Conservation (phyloP, 2,888 invertebrate species). For the Taphrorychus bicolor region DNA sequence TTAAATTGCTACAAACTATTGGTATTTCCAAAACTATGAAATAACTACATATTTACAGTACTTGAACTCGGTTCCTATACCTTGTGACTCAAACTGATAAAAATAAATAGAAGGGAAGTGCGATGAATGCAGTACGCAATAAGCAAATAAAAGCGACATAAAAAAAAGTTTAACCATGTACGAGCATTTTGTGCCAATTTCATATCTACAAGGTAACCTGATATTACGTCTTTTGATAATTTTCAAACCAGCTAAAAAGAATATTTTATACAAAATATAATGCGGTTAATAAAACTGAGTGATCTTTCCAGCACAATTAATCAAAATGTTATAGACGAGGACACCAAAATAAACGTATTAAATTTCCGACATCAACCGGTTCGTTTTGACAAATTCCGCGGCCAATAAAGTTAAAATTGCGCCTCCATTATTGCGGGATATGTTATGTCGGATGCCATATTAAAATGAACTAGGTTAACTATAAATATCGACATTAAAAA, state of each 20-base stretch:
- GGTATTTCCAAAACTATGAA: neutral
- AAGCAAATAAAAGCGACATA: neutral
- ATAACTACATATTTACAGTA: neutral
- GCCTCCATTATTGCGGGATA: constrained; percentile 3
- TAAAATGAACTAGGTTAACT: constrained; percentile 14
- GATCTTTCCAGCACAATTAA: neutral
- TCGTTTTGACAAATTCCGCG: neutral
- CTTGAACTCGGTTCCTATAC: neutral
- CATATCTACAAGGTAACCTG: too few relatives aligned
- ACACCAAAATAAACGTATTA: neutral
- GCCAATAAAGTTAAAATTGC: constrained; percentile 1
- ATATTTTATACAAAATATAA: neutral
- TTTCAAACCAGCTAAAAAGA: neutral
- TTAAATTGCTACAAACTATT: neutral
- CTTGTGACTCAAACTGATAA: neutral
- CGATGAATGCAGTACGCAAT: neutral
- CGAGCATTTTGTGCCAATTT: too few relatives aligned
- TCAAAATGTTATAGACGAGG: neutral
- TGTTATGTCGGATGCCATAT: constrained; percentile 12
- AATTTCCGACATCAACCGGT: neutral
- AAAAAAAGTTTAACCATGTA: too few relatives aligned
- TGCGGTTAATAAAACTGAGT: neutral
- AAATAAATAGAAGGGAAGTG: neutral
- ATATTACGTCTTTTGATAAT: neutral
- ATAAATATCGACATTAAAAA: constrained; percentile 9